These are phyloP conservation scores for Menidia beryllina DNA, from an alignment of 2,113 vertebrate species.

Conservation along the genomic window DNA sequence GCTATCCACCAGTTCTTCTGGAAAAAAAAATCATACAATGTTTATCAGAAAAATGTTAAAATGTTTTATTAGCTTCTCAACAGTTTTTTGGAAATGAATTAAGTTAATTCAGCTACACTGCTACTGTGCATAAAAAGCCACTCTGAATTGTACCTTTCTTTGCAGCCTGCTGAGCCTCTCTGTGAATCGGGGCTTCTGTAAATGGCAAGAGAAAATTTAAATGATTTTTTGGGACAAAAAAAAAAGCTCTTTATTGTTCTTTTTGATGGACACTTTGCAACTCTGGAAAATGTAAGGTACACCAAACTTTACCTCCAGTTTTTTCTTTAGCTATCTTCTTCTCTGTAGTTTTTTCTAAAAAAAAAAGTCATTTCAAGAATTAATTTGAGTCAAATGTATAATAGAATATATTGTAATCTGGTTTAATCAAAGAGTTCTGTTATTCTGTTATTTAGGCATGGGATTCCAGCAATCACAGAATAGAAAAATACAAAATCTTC, in stretches of 20 bases:
- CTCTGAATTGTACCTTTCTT: constrained; percentile 59
- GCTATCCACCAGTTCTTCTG: constrained; percentile 59
- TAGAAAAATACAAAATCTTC: not conserved
- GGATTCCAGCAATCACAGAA: too few species aligned
- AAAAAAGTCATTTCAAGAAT: not conserved
- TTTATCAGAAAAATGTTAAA: constrained; percentile 2
- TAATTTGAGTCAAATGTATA: too few species aligned
- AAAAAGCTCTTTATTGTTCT: not conserved
- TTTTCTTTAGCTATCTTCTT: constrained; percentile 42
- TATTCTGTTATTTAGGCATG: not conserved
- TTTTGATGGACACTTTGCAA: not conserved
- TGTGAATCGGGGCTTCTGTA: constrained; percentile 64
- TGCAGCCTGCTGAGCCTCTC: constrained; percentile 56
- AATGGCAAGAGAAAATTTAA: not conserved
- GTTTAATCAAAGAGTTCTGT: not conserved
- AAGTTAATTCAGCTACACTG: not conserved
- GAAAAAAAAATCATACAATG: constrained; percentile 4
- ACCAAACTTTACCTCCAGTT: constrained; percentile 39
- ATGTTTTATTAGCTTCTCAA: constrained; percentile 30
- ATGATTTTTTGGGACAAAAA: too few species aligned
- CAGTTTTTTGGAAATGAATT: constrained; percentile 21
- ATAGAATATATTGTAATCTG: too few species aligned
- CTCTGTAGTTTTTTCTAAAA: constrained; percentile 40
- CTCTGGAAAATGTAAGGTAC: not conserved
- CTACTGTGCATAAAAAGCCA: not conserved